Conservation (phyloP, 2,113 vertebrate species). For the Cryptoleucopteryx plumbea region DNA sequence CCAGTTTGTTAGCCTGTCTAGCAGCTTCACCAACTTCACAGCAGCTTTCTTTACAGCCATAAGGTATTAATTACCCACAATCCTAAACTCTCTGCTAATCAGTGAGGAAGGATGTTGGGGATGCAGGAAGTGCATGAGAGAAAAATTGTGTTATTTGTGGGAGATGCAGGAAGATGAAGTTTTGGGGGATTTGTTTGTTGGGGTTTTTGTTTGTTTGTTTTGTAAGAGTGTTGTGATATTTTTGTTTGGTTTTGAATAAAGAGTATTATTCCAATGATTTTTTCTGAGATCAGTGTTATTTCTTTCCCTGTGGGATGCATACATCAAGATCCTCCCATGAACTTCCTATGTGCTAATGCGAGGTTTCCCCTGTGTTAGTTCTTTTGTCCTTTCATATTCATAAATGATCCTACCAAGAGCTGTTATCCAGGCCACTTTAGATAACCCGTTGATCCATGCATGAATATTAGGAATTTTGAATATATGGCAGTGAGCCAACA, state of each 20-base stretch:
- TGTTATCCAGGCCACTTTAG: background rate
- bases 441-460: background rate
- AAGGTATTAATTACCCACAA: background rate
- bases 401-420: background rate
- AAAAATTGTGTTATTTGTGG: background rate
- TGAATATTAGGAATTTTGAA: background rate
- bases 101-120: background rate
- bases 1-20: background rate
- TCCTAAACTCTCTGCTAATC: background rate
- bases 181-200: too few relatives aligned
- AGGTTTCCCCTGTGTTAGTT: background rate
- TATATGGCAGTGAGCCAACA: slow-evolving; percentile 26
- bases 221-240: background rate
- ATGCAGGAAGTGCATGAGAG: background rate
- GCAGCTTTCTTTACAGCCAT: background rate
- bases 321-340: background rate
- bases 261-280: background rate
- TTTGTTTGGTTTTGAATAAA: background rate
- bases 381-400: background rate
- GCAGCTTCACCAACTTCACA: background rate
- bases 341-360: background rate
- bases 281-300: background rate
- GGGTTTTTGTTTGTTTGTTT: too few relatives aligned
- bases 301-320: background rate
- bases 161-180: background rate